Evolutionary conservation across 2,888 invertebrate genomes (phyloP).

Genomic region (Anagyrus pseudococci): DNA sequence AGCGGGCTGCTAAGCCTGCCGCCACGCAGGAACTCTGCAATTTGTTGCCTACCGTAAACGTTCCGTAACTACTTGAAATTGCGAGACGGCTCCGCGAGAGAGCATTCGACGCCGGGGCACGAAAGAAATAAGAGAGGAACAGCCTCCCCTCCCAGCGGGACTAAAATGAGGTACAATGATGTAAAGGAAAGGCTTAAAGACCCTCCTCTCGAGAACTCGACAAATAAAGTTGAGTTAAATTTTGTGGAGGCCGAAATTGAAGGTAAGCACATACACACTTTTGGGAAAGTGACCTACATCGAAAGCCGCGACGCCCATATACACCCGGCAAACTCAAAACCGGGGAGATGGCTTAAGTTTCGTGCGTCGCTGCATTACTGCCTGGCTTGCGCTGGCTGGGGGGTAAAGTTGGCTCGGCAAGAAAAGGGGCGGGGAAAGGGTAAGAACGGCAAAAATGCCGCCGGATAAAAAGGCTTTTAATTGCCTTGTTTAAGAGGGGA

Average conservation of each 20-base stretch:
- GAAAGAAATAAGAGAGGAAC: too few relatives aligned
- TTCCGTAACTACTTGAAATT: constrained; percentile 48
- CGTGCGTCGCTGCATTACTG: constrained; percentile 24
- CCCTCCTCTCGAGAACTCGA: too few relatives aligned
- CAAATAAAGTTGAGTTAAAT: too few relatives aligned
- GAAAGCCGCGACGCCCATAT: too few relatives aligned
- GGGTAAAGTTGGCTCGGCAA: constrained; percentile 5
- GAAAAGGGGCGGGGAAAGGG: neutral
- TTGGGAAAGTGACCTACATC: too few relatives aligned
- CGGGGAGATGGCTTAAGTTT: constrained; percentile 22
- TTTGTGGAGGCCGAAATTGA: too few relatives aligned
- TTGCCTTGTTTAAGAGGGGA: constrained; percentile 40
- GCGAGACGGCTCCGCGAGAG: constrained; percentile 33
- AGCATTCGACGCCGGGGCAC: too few relatives aligned
- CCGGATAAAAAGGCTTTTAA: constrained; percentile 30
- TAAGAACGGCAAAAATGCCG: constrained; percentile 12
- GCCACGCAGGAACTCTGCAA: constrained; percentile 32
- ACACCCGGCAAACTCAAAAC: neutral
- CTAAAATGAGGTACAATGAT: too few relatives aligned
- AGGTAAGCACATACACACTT: too few relatives aligned
- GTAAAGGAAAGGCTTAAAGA: too few relatives aligned
- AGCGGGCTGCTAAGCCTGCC: constrained; percentile 20
- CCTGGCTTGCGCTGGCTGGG: neutral
- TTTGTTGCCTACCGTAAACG: constrained; percentile 46
- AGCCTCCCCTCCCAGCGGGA: too few relatives aligned